phyloP scores from a whole-genome alignment of 2,113 vertebrate species.

The Cervus canadensis region DNA sequence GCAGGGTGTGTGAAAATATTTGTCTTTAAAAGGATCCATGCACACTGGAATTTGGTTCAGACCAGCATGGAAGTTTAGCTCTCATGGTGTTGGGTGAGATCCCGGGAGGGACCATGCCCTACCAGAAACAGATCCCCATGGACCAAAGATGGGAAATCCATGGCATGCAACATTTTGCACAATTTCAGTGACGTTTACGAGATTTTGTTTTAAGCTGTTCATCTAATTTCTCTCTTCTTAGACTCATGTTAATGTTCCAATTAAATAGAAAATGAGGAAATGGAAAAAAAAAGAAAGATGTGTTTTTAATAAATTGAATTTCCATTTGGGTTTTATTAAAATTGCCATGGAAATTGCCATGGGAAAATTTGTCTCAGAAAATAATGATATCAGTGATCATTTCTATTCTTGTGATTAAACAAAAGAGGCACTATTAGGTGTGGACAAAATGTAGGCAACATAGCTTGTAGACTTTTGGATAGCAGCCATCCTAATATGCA shows the following conservation, averaged over 20 bases:
- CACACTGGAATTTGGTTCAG: not conserved
- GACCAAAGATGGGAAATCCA: too few species aligned
- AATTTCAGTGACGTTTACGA: not conserved
- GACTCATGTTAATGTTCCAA: constrained; percentile 8
- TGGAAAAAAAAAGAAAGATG: not conserved
- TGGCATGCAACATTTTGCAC: too few species aligned
- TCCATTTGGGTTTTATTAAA: constrained; percentile 49
- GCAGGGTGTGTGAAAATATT: not conserved
- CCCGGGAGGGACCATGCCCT: accelerated
- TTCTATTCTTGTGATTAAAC: not conserved
- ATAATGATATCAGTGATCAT: not conserved
- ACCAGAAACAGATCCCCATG: too few species aligned
- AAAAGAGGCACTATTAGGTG: not conserved
- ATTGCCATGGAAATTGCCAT: not conserved
- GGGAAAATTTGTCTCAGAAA: constrained; percentile 14
- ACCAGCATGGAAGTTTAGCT: not conserved
- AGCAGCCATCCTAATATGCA: too few species aligned
- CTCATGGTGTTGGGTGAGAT: not conserved
- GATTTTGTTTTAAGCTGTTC: not conserved
- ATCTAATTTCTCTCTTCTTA: constrained; percentile 29
- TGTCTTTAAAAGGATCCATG: not conserved
- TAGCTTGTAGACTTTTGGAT: not conserved
- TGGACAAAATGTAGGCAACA: too few species aligned
- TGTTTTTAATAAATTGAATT: constrained; percentile 47
- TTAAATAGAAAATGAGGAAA: constrained; percentile 53